Conservation (phyloP, 2,113 vertebrate species). For the Ailuropoda melanoleuca region DNA sequence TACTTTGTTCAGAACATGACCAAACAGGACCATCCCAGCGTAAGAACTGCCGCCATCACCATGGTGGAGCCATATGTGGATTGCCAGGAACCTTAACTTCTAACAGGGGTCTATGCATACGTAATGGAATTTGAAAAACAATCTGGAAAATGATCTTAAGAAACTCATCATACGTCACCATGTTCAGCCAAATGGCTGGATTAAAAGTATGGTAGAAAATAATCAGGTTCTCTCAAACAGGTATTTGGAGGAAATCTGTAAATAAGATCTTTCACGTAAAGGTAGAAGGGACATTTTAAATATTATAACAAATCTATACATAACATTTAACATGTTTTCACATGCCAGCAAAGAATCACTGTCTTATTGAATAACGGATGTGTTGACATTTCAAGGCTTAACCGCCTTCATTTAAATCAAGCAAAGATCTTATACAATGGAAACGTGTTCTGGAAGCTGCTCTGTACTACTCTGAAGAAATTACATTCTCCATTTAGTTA, state of each 20-base stretch:
- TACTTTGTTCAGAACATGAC: not conserved
- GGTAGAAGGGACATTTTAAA: not conserved
- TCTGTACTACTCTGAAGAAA: not conserved
- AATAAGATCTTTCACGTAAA: not conserved
- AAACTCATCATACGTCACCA: not conserved
- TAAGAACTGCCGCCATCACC: not conserved
- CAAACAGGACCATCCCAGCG: not conserved
- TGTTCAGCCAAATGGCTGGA: not conserved
- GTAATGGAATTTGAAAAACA: not conserved
- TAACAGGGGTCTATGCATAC: not conserved
- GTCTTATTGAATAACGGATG: not conserved
- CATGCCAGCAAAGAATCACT: not conserved
- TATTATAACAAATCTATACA: not conserved
- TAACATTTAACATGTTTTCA: conserved; percentile 40
- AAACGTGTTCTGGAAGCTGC: not conserved
- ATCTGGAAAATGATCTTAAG: not conserved
- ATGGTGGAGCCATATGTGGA: accelerated
- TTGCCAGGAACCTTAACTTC: not conserved
- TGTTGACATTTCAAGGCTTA: not conserved
- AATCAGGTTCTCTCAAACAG: not conserved
- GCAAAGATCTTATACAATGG: not conserved
- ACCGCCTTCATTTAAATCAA: not conserved
- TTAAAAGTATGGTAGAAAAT: not conserved
- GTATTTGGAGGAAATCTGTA: not conserved
- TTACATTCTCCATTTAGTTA: not conserved